Conservation (phyloP, 2,113 vertebrate species). For the Cettia cetti region DNA sequence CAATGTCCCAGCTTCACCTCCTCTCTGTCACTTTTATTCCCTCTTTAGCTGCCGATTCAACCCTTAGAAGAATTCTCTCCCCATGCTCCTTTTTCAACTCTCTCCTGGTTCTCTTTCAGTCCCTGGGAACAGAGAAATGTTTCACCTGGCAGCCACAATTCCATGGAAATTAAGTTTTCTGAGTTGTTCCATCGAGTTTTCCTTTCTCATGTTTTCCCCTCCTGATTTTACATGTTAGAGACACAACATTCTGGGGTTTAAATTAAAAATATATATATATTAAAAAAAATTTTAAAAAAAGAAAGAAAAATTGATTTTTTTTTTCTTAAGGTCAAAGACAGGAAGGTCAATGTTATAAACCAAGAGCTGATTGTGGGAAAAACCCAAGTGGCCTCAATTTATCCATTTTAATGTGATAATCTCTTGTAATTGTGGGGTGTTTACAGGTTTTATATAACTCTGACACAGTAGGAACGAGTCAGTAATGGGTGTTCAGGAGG, state of each 20-base stretch:
- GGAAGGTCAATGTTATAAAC: not conserved
- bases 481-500: not conserved
- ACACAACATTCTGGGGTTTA: not conserved
- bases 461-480: not conserved
- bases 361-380: not conserved
- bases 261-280: no score
- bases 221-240: rapidly evolving
- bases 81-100: not conserved
- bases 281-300: no score
- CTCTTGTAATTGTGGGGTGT: not conserved
- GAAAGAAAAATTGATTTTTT: not conserved
- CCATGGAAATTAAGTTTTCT: not conserved
- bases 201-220: rapidly evolving
- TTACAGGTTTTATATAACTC: not conserved
- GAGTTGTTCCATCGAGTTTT: rapidly evolving
- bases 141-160: not conserved
- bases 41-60: no score
- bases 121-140: not conserved
- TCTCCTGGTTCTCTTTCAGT: not conserved
- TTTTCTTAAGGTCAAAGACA: not conserved
- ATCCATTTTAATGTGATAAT: not conserved
- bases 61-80: not conserved
- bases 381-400: not conserved
- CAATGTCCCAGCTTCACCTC: not conserved
- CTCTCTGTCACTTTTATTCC: no score